phyloP scores from a whole-genome alignment of 2,888 invertebrate species.

The Andrena dorsata region DNA sequence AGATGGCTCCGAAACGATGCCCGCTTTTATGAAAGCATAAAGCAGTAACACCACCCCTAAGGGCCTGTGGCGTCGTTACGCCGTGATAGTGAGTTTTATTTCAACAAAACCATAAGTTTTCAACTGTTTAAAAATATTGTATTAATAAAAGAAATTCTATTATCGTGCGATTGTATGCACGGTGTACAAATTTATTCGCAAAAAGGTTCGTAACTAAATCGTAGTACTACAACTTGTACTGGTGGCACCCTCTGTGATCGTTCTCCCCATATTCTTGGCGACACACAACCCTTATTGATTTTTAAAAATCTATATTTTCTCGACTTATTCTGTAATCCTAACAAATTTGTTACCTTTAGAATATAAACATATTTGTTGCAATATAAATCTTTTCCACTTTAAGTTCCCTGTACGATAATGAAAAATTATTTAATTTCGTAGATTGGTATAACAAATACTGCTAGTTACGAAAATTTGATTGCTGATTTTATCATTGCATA shows the following conservation, averaged over 20 bases:
- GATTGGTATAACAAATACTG: background rate
- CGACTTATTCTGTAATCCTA: background rate
- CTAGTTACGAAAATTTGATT: background rate
- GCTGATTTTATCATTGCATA: no score
- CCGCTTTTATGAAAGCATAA: conserved; percentile 40
- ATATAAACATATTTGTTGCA: no score
- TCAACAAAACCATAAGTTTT: background rate
- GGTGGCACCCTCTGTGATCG: conserved; percentile 64
- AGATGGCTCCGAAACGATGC: conserved; percentile 16
- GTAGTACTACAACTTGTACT: background rate
- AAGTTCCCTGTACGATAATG: no score
- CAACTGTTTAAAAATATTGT: background rate
- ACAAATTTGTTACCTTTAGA: background rate
- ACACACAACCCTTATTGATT: conserved; percentile 56
- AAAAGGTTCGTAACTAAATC: background rate
- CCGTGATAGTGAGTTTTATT: conserved; percentile 1
- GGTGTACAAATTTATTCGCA: background rate
- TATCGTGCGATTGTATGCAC: background rate
- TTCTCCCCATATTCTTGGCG: conserved; percentile 22
- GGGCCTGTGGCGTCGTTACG: background rate
- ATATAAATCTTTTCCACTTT: no score
- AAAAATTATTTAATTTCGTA: background rate
- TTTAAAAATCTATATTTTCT: conserved; percentile 28
- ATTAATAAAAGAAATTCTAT: background rate
- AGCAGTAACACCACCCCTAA: conserved; percentile 20